A percentile compares a stretch with the other conserved stretches of the same genome.
phyloP scores from a whole-genome alignment of 2,113 vertebrate species.

The Balaenoptera acutorostrata region DNA sequence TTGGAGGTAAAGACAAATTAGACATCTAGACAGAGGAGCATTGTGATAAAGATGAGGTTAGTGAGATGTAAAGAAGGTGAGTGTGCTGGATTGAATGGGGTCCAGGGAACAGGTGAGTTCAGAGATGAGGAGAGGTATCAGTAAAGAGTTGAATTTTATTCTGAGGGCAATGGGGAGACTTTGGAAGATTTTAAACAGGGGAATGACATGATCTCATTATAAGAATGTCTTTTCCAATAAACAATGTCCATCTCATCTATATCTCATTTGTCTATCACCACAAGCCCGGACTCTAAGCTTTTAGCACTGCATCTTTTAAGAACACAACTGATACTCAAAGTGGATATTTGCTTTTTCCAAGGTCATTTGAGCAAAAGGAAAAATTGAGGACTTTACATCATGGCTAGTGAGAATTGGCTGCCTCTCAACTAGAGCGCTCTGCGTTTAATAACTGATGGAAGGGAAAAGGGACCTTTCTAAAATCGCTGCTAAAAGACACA shows the following conservation, averaged over 20 bases:
- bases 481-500: neutral
- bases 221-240: neutral
- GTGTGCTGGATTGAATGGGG: rapidly evolving
- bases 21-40: neutral
- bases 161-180: neutral
- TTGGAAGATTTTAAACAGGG: neutral
- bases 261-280: neutral
- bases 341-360: neutral
- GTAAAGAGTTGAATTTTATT: rapidly evolving
- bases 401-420: neutral
- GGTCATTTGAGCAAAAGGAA: neutral
- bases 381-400: neutral
- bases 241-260: too few species aligned
- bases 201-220: neutral
- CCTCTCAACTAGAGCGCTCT: neutral
- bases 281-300: neutral
- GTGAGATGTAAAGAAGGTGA: neutral
- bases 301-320: neutral
- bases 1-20: neutral
- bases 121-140: neutral
- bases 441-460: conserved; percentile 24
- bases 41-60: neutral
- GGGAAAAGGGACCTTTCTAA: neutral
- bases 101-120: too few species aligned
- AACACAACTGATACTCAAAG: neutral